A percentile compares a stretch with the other conserved stretches of the same genome.
Evolutionary conservation across 2,113 vertebrate species (phyloP).

Genomic region (Xenus cinereus): DNA sequence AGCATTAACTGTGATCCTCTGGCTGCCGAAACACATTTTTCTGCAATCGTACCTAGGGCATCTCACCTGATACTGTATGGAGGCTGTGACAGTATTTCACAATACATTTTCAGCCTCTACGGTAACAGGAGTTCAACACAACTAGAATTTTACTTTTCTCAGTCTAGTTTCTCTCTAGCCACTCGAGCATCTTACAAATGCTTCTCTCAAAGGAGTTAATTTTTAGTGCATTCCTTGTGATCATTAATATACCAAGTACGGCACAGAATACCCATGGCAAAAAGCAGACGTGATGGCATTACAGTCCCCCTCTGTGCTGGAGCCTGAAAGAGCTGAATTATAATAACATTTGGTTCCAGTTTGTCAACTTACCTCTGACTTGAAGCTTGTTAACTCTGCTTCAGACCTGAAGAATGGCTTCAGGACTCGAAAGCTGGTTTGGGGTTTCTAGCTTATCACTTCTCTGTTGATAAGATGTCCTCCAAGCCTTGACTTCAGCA

Average conservation of each 20-base stretch:
- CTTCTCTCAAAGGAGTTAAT: neutral
- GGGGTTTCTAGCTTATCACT: neutral
- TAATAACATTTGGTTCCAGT: constrained; percentile 11
- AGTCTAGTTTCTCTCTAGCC: neutral
- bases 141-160: neutral
- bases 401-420: neutral
- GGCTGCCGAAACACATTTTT: constrained; percentile 47
- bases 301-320: neutral
- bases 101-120: neutral
- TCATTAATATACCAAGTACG: neutral
- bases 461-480: neutral
- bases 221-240: neutral
- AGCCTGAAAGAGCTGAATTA: neutral
- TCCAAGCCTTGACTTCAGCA: neutral
- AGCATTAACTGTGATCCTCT: constrained; percentile 40
- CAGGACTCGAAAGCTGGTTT: neutral
- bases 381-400: neutral
- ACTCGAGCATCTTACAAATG: neutral
- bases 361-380: neutral
- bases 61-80: constrained; percentile 22
- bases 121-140: neutral
- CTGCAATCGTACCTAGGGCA: constrained; percentile 7
- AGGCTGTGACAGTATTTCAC: neutral
- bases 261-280: neutral
- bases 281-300: neutral